A percentile compares a stretch with the other conserved stretches of the same genome.
phyloP scores from a whole-genome alignment of 2,888 invertebrate species.

The Nasonovia ribisnigri region DNA sequence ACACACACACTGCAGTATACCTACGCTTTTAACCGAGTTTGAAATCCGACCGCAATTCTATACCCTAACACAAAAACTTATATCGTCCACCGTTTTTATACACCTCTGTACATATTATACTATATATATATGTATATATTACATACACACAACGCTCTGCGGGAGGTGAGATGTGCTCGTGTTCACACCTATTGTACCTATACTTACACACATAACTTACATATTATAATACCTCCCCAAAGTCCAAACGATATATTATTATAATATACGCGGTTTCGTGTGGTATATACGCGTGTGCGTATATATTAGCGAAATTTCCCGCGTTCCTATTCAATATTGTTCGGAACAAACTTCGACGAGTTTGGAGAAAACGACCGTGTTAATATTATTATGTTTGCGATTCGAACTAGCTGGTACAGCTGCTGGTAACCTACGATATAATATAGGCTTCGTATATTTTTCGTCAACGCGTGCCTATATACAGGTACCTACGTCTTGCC shows the following conservation, averaged over 20 bases:
- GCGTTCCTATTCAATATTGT: conserved; percentile 29
- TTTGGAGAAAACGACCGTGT: background rate
- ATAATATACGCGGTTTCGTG: background rate
- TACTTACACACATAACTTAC: background rate
- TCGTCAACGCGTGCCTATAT: background rate
- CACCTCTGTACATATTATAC: background rate
- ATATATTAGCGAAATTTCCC: background rate
- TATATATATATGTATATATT: background rate
- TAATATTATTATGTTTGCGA: background rate
- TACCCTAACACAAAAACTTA: background rate
- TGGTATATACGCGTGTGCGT: background rate
- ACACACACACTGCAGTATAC: background rate
- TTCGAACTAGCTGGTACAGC: background rate
- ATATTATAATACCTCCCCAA: background rate
- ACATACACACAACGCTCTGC: background rate
- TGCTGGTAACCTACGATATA: background rate
- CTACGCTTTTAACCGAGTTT: background rate
- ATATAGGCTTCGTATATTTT: background rate
- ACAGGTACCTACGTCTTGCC: too few species aligned
- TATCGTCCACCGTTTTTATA: background rate
- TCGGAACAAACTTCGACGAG: background rate
- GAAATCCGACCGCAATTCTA: background rate
- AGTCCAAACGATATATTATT: conserved; percentile 5
- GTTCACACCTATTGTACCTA: background rate
- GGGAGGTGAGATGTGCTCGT: background rate